A percentile compares a stretch with the other conserved stretches of the same genome.
These are phyloP conservation scores for Diabrotica balteata DNA, from an alignment of 2,888 invertebrate species.

Conservation along the genomic window DNA sequence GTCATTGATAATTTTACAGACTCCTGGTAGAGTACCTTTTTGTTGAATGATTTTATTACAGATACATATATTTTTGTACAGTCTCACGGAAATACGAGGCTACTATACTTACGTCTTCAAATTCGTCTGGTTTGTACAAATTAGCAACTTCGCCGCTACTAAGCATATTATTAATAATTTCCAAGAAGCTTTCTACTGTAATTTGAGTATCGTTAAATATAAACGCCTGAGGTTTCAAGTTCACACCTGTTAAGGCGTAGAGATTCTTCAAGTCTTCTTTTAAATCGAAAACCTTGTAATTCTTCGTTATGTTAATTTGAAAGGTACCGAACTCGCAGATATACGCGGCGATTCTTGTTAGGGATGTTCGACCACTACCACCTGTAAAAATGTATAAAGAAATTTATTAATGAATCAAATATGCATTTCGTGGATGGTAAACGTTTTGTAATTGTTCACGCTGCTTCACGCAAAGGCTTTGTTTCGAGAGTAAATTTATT, in stretches of 20 bases:
- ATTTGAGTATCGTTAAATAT: conserved; percentile 88
- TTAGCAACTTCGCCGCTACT: conserved; percentile 89
- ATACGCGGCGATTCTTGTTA: conserved; percentile 78
- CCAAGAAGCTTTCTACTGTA: conserved; percentile 82
- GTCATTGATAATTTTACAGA: too few species aligned
- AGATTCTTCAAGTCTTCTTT: conserved; percentile 81
- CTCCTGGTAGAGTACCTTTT: too few species aligned
- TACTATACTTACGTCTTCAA: conserved; percentile 82
- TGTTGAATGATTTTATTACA: too few species aligned
- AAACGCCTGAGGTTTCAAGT: conserved; percentile 77
- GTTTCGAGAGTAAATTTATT: too few species aligned
- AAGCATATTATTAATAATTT: conserved; percentile 87
- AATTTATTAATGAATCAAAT: too few species aligned
- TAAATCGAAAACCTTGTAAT: conserved; percentile 79
- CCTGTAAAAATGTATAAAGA: conserved; percentile 59
- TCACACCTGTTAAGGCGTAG: conserved; percentile 77
- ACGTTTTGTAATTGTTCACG: too few species aligned
- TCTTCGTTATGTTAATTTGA: conserved; percentile 81
- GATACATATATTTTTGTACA: too few species aligned
- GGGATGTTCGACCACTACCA: conserved; percentile 84
- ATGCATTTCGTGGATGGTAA: too few species aligned
- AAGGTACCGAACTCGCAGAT: conserved; percentile 81
- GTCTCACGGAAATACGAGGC: too few species aligned
- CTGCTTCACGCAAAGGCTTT: too few species aligned
- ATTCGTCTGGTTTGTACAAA: conserved; percentile 86